Conservation (phyloP, 2,888 invertebrate species). For the Temnothorax unifasciatus region DNA sequence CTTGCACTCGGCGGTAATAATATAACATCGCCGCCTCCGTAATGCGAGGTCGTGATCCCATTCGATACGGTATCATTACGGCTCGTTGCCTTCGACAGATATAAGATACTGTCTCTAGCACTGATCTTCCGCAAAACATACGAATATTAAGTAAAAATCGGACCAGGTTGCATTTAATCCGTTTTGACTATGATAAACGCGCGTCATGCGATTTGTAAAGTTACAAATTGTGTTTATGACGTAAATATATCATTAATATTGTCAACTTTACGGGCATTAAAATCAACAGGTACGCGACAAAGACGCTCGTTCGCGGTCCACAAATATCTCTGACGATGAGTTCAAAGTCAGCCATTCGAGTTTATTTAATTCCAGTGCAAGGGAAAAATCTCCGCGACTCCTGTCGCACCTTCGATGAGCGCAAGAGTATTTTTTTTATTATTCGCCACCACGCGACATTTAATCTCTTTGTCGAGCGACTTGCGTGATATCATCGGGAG, state of each 20-base stretch:
- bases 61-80: constrained; percentile 17
- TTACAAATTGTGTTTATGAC: background rate
- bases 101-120: background rate
- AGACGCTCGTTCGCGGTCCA: constrained; percentile 28
- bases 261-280: background rate
- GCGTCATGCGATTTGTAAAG: background rate
- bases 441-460: background rate
- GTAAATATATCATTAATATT: constrained; percentile 4
- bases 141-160: background rate
- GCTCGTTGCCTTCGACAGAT: constrained; percentile 28
- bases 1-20: constrained; percentile 27
- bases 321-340: background rate
- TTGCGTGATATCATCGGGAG: background rate
- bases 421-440: background rate
- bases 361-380: background rate
- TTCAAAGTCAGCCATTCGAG: background rate
- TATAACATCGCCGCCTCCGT: background rate
- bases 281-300: constrained; percentile 39
- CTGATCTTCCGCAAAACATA: background rate
- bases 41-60: constrained; percentile 37
- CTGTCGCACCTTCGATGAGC: background rate
- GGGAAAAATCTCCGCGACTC: background rate
- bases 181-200: background rate
- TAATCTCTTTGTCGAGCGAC: background rate
- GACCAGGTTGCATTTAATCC: background rate